These are phyloP conservation scores for Diacarnus erythraeanus DNA, from an alignment of 37 sponge, comb jelly and placozoan genomes.

Conservation along the genomic window DNA sequence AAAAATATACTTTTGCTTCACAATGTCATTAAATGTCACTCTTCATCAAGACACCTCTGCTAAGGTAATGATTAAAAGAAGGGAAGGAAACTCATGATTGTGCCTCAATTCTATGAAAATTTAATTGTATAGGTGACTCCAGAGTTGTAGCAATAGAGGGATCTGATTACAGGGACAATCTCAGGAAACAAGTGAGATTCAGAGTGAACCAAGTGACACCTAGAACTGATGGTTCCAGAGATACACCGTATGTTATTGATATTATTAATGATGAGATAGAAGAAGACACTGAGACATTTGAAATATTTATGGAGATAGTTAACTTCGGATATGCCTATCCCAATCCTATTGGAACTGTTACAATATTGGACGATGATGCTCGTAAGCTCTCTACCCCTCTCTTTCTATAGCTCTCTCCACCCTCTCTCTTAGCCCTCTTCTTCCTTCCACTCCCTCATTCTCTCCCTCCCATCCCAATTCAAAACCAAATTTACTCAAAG, in stretches of 20 bases:
- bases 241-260: background rate
- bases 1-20: too few relatives aligned
- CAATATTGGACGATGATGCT: background rate
- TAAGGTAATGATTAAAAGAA: too few relatives aligned
- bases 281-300: background rate
- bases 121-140: background rate
- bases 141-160: background rate
- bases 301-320: background rate
- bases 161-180: background rate
- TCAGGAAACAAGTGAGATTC: background rate
- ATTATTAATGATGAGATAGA: conserved; percentile 4
- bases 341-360: background rate
- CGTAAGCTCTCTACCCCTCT: too few relatives aligned
- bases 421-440: too few relatives aligned
- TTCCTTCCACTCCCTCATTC: too few relatives aligned
- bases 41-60: too few relatives aligned
- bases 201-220: background rate
- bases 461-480: too few relatives aligned
- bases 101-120: background rate
- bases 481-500: too few relatives aligned
- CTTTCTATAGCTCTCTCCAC: too few relatives aligned
- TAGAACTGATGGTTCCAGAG: background rate
- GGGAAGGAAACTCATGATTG: too few relatives aligned
- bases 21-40: too few relatives aligned
- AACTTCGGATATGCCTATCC: background rate